Evolutionary conservation across 2,888 invertebrate species (phyloP), one percentile per base, ranked within the genome.

Genomic region (Microplitis manilae): DNA sequence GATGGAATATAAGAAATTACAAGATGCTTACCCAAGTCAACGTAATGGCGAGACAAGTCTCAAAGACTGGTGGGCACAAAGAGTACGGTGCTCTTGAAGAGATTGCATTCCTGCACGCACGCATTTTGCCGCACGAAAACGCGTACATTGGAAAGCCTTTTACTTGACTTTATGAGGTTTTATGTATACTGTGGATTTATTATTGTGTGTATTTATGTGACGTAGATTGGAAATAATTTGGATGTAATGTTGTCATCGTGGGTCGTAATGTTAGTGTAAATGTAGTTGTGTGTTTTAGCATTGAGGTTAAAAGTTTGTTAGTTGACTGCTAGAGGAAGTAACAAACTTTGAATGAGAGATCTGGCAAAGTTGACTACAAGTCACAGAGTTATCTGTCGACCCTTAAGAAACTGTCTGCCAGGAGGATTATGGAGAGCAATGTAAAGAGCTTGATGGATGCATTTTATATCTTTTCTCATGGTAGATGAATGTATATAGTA

Each of bases 1-100:
- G 72, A 79, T 79, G 78, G 81, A 83, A 84, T 86, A 83, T 81
- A 87, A 87, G 85, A 85, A 87, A 85, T 86, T 86, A 86, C 86
- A 85, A 86, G 85, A 86, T 87, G 84, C 84, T 85, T 85, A 84
- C 83, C 83, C 82, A 79, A 81, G 79, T 81, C 83, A 83, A 82
- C 83, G 83, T 85, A 86, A 86, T 85, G 85, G 84, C 81, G 83
- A 80, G 82, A 83, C 77, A 77, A 76, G 76, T 74, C 69, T 65
- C 41, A 76, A 78, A 68, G 82, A 79, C 78, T 77, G 76, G 8
- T 50, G 13, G 5, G 50, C 78, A 83, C 82, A 85, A 83, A 86
- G 81, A 84, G 85, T 83, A 81, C 74, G 80, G 77, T 72, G 77
- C 73, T 50, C 50, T 50, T 50, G 13, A 50, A 50, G 41, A 65